These are phyloP conservation scores for Tryphoninae sp. DNA, from an alignment of 2,888 invertebrate species.

Conservation along the genomic window DNA sequence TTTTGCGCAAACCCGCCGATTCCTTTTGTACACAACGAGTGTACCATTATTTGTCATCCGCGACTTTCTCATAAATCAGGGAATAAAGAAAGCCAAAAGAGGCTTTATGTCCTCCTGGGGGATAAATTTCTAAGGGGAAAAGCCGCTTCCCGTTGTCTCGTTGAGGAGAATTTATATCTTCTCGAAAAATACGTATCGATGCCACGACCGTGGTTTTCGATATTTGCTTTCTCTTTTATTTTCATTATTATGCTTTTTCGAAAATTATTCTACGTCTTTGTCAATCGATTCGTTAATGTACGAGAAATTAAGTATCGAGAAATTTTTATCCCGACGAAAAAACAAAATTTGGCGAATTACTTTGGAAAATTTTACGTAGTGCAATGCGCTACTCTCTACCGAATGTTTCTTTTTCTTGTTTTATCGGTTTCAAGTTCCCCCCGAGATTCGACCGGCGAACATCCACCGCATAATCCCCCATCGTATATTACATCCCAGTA, in stretches of 20 bases:
- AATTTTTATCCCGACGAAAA: too few species aligned
- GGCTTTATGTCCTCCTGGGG: background rate
- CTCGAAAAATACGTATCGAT: too few species aligned
- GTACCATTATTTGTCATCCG: constrained; percentile 12
- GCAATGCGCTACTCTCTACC: background rate
- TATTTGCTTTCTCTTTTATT: too few species aligned
- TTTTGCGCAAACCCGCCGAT: background rate
- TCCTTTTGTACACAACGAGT: background rate
- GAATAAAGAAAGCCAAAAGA: constrained; percentile 6
- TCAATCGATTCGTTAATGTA: too few species aligned
- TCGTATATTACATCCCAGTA: constrained; percentile 15
- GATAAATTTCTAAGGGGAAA: background rate
- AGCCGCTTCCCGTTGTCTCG: background rate
- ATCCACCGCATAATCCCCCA: constrained; percentile 5
- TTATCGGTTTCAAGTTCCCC: background rate
- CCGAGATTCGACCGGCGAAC: background rate
- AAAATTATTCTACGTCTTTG: too few species aligned
- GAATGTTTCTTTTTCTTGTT: background rate
- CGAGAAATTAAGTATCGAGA: too few species aligned
- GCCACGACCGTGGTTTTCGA: too few species aligned
- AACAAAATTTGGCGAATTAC: too few species aligned
- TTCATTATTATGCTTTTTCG: too few species aligned
- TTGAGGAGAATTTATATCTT: background rate
- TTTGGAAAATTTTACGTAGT: background rate
- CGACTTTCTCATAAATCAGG: constrained; percentile 30